A percentile compares a stretch with the other conserved stretches of the same genome.
These are phyloP conservation scores for Machaerirhynchus nigripectus DNA, from an alignment of 2,113 vertebrate species.

Conservation along the genomic window DNA sequence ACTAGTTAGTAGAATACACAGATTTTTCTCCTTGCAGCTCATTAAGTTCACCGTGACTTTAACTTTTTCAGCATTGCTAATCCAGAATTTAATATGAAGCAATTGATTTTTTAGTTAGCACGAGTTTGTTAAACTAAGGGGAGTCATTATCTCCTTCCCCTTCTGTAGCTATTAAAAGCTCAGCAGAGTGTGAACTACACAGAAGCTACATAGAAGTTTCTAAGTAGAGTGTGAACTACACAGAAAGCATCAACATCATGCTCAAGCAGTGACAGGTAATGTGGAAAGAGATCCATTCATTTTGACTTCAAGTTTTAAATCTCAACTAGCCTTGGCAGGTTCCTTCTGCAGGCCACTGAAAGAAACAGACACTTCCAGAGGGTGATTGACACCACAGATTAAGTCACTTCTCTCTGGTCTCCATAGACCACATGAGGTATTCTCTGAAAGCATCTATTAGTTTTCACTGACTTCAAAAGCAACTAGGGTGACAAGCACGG, in stretches of 20 bases:
- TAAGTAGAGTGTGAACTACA: not conserved
- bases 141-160: not conserved
- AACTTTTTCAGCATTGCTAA: not conserved
- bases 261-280: not conserved
- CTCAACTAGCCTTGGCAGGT: not conserved
- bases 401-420: not conserved
- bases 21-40: not conserved
- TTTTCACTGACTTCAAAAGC: not conserved
- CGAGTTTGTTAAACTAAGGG: not conserved
- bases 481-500: not conserved
- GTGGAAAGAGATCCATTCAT: not conserved
- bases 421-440: accelerated
- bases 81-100: not conserved
- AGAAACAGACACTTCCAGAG: not conserved
- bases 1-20: not conserved
- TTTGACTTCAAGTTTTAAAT: not conserved
- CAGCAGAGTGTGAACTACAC: not conserved
- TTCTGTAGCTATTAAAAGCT: not conserved
- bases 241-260: not conserved
- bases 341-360: not conserved
- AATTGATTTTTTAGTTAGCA: not conserved
- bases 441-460: not conserved
- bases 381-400: not conserved
- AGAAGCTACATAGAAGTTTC: no score
- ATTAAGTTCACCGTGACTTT: not conserved